These are phyloP conservation scores for Sebastes alutus DNA, from an alignment of 2,797 vertebrate species.

Conservation along the genomic window DNA sequence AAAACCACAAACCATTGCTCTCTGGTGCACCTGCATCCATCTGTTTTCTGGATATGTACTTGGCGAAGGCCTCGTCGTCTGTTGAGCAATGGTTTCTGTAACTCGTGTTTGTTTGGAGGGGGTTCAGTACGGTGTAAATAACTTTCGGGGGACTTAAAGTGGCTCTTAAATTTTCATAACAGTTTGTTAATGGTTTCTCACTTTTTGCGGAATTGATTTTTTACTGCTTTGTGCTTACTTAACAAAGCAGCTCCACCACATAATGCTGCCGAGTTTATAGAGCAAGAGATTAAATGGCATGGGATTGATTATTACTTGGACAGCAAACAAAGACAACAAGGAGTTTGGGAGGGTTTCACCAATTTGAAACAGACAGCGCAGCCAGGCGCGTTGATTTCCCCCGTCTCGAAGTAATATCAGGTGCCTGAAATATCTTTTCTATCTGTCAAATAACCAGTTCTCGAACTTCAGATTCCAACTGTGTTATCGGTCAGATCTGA, in stretches of 20 bases:
- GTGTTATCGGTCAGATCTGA: conserved; percentile 17
- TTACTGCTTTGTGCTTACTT: conserved; percentile 59
- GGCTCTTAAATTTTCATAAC: conserved; percentile 57
- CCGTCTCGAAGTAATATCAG: conserved; percentile 58
- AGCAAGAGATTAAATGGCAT: conserved; percentile 66
- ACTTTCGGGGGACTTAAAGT: conserved; percentile 31
- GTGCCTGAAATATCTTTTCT: conserved; percentile 48
- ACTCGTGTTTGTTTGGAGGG: conserved; percentile 39
- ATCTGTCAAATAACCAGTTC: conserved; percentile 28
- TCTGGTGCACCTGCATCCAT: conserved; percentile 51
- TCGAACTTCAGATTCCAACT: conserved; percentile 12
- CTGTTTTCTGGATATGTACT: conserved; percentile 18
- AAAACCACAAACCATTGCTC: background rate
- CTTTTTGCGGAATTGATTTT: conserved; percentile 55
- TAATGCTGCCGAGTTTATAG: conserved; percentile 66
- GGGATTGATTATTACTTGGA: conserved; percentile 81
- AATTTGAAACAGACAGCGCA: conserved; percentile 74
- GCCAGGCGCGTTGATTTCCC: conserved; percentile 36
- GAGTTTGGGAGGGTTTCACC: conserved; percentile 72
- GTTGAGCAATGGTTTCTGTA: conserved; percentile 40
- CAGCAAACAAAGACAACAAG: conserved; percentile 67
- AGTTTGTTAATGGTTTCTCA: conserved; percentile 66
- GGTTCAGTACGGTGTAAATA: conserved; percentile 48
- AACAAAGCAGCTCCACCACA: conserved; percentile 61
- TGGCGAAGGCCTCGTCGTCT: conserved; percentile 16